Percentiles rank a stretch among this genome's conserved stretches.
phyloP scores from a whole-genome alignment of 2,888 invertebrate genomes.

The Pachycephus smyrnensis region DNA sequence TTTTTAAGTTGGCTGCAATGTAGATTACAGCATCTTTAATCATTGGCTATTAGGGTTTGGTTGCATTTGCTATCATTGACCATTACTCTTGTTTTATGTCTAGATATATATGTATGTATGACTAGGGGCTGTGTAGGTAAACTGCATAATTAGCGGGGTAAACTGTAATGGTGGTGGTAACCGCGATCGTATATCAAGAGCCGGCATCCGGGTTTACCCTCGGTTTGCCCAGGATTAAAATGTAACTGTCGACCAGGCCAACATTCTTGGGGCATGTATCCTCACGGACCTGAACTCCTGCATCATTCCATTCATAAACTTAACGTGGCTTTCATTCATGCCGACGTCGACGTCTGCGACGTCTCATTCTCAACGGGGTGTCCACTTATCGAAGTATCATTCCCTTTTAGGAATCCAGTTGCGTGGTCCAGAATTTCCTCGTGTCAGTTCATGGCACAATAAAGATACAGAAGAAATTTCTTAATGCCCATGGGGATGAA shows the following conservation, averaged over 20 bases:
- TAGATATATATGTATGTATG: constrained; percentile 10
- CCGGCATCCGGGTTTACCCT: constrained; percentile 36
- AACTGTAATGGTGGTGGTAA: constrained; percentile 35
- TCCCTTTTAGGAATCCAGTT: neutral
- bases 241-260: constrained; percentile 7
- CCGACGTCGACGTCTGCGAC: constrained; percentile 16
- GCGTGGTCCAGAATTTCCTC: neutral
- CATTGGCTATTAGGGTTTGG: neutral
- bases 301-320: constrained; percentile 31
- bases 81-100: neutral
- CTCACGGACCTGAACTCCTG: constrained; percentile 13
- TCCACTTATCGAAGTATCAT: constrained; percentile 19
- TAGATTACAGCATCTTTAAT: neutral
- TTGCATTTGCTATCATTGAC: neutral
- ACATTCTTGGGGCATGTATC: constrained; percentile 21
- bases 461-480: neutral
- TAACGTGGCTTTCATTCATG: constrained; percentile 23
- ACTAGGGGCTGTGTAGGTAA: constrained; percentile 24
- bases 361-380: constrained; percentile 31
- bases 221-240: constrained; percentile 20
- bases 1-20: neutral
- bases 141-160: constrained; percentile 36
- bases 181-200: constrained; percentile 40
- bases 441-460: neutral
- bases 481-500: neutral